Conservation (phyloP, 2,888 invertebrate species). For the Heliconius sara region DNA sequence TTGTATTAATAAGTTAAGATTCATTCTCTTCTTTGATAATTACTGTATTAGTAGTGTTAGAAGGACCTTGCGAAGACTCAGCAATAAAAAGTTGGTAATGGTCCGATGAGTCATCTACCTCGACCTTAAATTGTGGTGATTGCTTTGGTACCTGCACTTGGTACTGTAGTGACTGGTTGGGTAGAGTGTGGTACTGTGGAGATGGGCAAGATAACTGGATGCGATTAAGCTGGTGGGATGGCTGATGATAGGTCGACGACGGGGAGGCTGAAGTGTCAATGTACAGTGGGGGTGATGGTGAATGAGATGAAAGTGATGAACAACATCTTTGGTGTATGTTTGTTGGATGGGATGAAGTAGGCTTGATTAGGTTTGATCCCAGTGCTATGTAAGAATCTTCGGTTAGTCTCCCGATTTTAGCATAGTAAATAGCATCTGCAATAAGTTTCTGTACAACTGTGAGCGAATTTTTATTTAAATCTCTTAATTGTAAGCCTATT, state of each 20-base stretch:
- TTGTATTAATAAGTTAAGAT: not conserved
- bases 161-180: not conserved
- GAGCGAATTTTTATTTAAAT: constrained; percentile 3
- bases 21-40: constrained; percentile 1
- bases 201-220: not conserved
- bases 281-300: not conserved
- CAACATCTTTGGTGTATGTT: not conserved
- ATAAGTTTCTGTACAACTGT: constrained; percentile 14
- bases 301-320: constrained; percentile 2
- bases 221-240: not conserved
- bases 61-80: not conserved
- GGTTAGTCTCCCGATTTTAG: constrained; percentile 6
- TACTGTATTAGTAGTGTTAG: not conserved
- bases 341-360: not conserved
- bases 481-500: constrained; percentile 17
- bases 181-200: not conserved
- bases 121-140: not conserved
- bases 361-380: not conserved
- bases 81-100: not conserved
- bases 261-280: not conserved
- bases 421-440: constrained; percentile 15
- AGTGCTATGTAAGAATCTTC: constrained; percentile 10
- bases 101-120: not conserved
- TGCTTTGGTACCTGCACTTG: not conserved
- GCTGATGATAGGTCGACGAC: not conserved